These are phyloP conservation scores for Cephus spinipes DNA, from an alignment of 2,888 invertebrate genomes.

Conservation along the genomic window DNA sequence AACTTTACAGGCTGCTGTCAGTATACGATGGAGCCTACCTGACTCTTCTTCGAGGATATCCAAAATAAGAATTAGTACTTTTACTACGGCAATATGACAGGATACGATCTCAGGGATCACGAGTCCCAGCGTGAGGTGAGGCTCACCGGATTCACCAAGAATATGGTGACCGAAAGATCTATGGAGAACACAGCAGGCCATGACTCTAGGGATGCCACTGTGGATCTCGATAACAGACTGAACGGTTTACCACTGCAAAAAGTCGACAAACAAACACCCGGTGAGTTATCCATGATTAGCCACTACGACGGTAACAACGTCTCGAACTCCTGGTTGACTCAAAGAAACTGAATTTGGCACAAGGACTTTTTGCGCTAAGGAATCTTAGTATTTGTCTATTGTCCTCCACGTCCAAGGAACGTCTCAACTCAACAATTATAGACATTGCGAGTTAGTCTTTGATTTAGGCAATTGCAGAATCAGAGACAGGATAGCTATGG, in stretches of 20 bases:
- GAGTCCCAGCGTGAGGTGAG: constrained; percentile 52
- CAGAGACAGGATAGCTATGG: background rate
- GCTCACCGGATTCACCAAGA: constrained; percentile 53
- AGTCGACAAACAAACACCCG: constrained; percentile 33
- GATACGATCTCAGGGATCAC: constrained; percentile 54
- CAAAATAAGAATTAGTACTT: background rate
- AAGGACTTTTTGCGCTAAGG: background rate
- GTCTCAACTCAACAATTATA: background rate
- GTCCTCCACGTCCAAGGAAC: background rate
- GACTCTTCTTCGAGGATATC: constrained; percentile 14
- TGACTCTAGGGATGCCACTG: background rate
- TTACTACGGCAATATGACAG: constrained; percentile 42
- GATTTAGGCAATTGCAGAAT: background rate
- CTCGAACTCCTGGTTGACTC: constrained; percentile 12
- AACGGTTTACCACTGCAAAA: constrained; percentile 22
- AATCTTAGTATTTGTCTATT: background rate
- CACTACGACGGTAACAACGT: background rate
- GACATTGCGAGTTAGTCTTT: background rate
- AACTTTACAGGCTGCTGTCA: constrained; percentile 4
- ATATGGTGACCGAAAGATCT: background rate
- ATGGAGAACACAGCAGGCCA: background rate
- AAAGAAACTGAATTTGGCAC: background rate
- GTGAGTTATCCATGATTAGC: constrained; percentile 33
- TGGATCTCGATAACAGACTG: constrained; percentile 8
- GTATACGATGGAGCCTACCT: constrained; percentile 43